Evolutionary conservation across 2,888 invertebrate species (phyloP), one percentile per base, ranked within the genome.

Genomic region (Papilio elwesi): DNA sequence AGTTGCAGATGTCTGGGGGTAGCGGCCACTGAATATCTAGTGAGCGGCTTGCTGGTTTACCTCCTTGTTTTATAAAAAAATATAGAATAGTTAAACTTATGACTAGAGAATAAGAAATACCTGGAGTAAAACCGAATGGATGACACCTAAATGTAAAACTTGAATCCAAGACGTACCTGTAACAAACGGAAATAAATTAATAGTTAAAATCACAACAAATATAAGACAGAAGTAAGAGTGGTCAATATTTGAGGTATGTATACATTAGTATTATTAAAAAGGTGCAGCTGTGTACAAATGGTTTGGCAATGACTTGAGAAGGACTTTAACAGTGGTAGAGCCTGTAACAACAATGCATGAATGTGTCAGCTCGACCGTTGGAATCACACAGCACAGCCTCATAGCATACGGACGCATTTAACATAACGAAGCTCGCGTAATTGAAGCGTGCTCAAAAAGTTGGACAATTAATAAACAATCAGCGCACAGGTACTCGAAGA

Each of bases 381-480:
- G 4, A 26, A 26, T 26, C 26, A 26, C n/a, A n/a, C n/a, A n/a
- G n/a, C n/a, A n/a, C 26, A 26, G 26, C 26, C 26, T 26, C 26
- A 49, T 69, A 26, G 9, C 52, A 69, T 10, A 15, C 68, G 57
- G 49, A 13, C 9, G 26, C 13, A 57, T 65, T 63, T 26, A 26
- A 26, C 13, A 65, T 57, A 72, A 72, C 72, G 72, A 72, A 68
- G 69, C 69, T 16, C 47, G 13, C 51, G 36, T 15, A 15, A 15
- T 65, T 65, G 26, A 63, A 64, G 16, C 49, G 64, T 43, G 49
- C 68, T 68, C 63, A 55, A 63, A 67, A 72, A 72, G 49, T 68
- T 64, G 72, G 64, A 68, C 68, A 72, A 72, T 72, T 72, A 72
- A 72, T 72, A 68, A 72, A 72, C 68, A 64, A 72, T 68, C 55